Evolutionary conservation across 2,113 vertebrate species (phyloP).

Genomic region (Silurus glanis): DNA sequence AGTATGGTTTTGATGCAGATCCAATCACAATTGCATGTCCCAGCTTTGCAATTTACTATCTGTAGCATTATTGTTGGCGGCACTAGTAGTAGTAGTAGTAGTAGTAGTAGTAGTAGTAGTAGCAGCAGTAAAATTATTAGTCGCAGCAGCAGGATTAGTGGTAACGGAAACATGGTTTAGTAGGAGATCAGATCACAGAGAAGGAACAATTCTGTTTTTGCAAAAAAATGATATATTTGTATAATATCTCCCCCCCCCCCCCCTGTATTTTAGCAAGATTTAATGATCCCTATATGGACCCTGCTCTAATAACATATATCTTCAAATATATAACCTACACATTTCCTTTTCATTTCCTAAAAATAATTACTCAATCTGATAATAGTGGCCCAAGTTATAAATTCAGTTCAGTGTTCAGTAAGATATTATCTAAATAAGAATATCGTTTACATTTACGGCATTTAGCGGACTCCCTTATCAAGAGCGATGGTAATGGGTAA

Average conservation of each 20-base stretch:
- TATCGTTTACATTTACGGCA: too few species aligned
- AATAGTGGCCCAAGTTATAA: background rate
- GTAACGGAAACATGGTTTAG: background rate
- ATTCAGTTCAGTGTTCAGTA: background rate
- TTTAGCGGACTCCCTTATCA: too few species aligned
- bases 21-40: too few species aligned
- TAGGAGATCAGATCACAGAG: background rate
- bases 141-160: too few species aligned
- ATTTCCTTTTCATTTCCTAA: background rate
- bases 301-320: background rate
- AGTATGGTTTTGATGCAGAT: too few species aligned
- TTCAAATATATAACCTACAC: background rate
- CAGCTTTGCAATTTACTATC: too few species aligned
- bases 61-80: too few species aligned
- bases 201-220: background rate
- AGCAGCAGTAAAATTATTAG: background rate
- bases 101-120: background rate
- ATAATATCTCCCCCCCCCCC: too few species aligned
- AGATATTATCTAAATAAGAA: too few species aligned
- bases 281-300: background rate
- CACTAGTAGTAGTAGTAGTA: too few species aligned
- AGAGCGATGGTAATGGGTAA: too few species aligned
- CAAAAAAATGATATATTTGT: background rate
- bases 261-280: background rate
- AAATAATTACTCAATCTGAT: background rate